Percentiles rank a stretch among this genome's conserved stretches.
These are phyloP conservation scores for Myotis myotis DNA, from an alignment of 2,797 vertebrate genomes.

Conservation along the genomic window DNA sequence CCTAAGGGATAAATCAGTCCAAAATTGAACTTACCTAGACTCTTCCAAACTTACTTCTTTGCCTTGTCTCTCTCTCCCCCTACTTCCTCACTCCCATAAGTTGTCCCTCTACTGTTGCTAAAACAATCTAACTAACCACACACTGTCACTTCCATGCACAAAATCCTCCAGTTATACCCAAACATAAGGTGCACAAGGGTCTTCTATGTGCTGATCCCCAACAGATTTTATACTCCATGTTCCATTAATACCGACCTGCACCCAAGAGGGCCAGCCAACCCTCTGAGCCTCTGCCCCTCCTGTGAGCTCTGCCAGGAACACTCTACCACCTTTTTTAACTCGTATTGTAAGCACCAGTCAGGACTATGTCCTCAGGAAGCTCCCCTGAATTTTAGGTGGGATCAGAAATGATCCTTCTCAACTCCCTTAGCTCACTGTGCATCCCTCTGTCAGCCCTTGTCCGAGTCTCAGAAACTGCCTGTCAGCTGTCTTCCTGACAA, in stretches of 20 bases:
- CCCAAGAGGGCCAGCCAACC: too few species aligned
- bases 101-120: not conserved
- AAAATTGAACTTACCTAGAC: not conserved
- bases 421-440: accelerated
- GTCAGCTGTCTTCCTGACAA: not conserved
- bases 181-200: not conserved
- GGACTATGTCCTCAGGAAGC: not conserved
- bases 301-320: not conserved
- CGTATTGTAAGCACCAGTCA: not conserved
- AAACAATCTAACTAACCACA: not conserved
- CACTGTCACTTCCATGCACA: not conserved
- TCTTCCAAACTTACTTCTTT: not conserved
- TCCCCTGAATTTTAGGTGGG: not conserved
- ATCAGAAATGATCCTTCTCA: not conserved
- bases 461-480: not conserved
- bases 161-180: not conserved
- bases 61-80: not conserved
- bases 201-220: not conserved
- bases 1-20: not conserved
- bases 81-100: not conserved
- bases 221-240: not conserved
- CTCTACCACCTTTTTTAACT: not conserved
- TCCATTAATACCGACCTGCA: not conserved
- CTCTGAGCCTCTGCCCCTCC: not conserved
- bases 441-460: not conserved